These are phyloP conservation scores for Chionomys nivalis DNA, from an alignment of 2,113 vertebrate genomes.

Conservation along the genomic window DNA sequence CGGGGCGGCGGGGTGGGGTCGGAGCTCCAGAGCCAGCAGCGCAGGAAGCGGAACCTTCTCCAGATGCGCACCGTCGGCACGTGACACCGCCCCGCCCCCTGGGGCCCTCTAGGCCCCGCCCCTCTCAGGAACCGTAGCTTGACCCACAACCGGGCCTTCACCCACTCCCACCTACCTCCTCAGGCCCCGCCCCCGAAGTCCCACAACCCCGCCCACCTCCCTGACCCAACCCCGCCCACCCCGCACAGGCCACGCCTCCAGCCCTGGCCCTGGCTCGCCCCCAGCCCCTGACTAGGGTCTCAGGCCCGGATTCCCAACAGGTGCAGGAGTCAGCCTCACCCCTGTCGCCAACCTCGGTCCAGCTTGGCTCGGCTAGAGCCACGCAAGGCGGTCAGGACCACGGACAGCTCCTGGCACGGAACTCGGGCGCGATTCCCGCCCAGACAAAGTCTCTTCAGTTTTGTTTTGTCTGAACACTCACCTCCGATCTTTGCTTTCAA, in stretches of 20 bases:
- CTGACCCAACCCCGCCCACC: neutral
- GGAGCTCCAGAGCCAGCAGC: neutral
- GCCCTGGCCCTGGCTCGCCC: neutral
- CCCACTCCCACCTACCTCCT: neutral
- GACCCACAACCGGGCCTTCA: neutral
- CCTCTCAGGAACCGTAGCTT: neutral
- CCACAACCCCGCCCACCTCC: neutral
- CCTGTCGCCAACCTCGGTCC: neutral
- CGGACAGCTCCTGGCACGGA: slow-evolving; percentile 60
- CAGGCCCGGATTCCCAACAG: neutral
- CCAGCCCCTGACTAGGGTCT: neutral
- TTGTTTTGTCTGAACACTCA: neutral
- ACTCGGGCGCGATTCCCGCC: too few species aligned
- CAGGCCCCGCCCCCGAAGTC: neutral
- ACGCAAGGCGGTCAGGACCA: slow-evolving; percentile 57
- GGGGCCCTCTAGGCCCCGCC: neutral
- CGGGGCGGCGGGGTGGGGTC: neutral
- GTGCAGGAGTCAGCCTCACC: neutral
- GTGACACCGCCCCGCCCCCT: slow-evolving; percentile 49
- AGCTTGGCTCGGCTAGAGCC: neutral
- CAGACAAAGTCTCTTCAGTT: neutral
- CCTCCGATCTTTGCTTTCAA: neutral
- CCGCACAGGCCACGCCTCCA: neutral
- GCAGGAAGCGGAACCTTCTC: slow-evolving; percentile 58
- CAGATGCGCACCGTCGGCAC: slow-evolving; percentile 45